Evolutionary conservation across 2,113 vertebrate species (phyloP), one percentile per base, ranked within the genome.

Genomic region (Acanthisitta chloris): DNA sequence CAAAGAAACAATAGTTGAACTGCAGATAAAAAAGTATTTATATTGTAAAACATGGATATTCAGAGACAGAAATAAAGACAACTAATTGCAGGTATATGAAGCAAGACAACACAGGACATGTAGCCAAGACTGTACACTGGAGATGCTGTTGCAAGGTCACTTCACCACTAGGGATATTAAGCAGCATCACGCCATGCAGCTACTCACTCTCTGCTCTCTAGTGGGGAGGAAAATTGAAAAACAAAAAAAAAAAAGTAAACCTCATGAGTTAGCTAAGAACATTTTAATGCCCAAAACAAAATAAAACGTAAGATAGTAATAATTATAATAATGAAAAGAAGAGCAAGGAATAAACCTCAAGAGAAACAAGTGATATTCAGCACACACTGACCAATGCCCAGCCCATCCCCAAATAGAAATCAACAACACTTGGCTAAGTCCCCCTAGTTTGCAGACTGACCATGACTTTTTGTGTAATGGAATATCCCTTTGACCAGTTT

Each of bases 341-440:
- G 51, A 57, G 9, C 7, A 17, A 46, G 6, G 11, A 67, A 17
- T 8, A 43, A 66, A 66, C 4, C 4, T 3, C 5, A 15, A 34
- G 29, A 67, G 24, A 59, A 81, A 25, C 7, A 34, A 40, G 1
- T 19, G 1, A 19, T 49, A 14, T 40, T 34, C 20, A 31, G 3
- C 5, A 54, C 2, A 19, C 11, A 2, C 14, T 15, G 28, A 46
- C 16, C 0, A 0, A 59, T 31, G 24, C 17, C 20, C 19, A 21
- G 16, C 3, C 5, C 9, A 5, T 20, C 4, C 17, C 14, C 19
- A 25, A 7, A 26, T 5, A 89, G n/a, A 67, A 67, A 52, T 2
- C 24, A 24, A 23, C n/a, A 59, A 11, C 2, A 46, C 14, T 14
- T 23, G 25, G 11, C 4, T 40, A 54, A 9, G 10, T 40, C 2